Evolutionary conservation across 2,797 vertebrate genomes (phyloP), one percentile per base, ranked within the genome.

Genomic region (Aulostomus chinensis): DNA sequence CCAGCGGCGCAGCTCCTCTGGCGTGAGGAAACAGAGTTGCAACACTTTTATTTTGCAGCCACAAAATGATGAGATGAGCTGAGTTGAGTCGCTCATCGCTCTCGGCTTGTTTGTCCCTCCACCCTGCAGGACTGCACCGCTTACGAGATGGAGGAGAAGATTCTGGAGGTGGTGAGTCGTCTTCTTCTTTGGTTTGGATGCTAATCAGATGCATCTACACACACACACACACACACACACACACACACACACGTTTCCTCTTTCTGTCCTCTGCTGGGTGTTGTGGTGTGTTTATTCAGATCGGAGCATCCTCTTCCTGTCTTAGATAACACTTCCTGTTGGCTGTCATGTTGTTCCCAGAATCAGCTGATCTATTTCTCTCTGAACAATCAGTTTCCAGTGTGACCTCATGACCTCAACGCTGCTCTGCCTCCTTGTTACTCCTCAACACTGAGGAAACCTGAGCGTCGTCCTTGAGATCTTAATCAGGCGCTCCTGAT

Each of bases 121-220:
- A 42, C 73, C 73, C 87, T 90, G 49, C 90, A 98, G 96, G 93
- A 97, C 70, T 96, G 91, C 68, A 91, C 91, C 11, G 86, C 97
- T 33, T 93, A 90, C 55, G 92, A 96, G 85, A 97, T 98, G 88
- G 96, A 98, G 73, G 94, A 98, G 80, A 95, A 94, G 91, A 96
- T 96, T 83, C 83, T 96, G 81, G 90, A 89, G 78, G 94, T 98
- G 77, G 96, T 98, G 90, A 95, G 96, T 93, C 22, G 41, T 49
- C 16, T 72, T 4, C 12, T 34, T 53, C 22, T 24, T 22, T 3
- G 15, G 53, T 26, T 40, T 15, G 22, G 51, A 48, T 49, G 15
- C n/a, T 39, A 16, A 63, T 32, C 9, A 33, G 30, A 42, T 33
- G 38, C 22, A 42, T 20, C 39, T 33, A 35, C 42, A 58, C 18